Conservation (phyloP, 2,797 vertebrate genomes). For the Enteromius unitaeniatus region DNA sequence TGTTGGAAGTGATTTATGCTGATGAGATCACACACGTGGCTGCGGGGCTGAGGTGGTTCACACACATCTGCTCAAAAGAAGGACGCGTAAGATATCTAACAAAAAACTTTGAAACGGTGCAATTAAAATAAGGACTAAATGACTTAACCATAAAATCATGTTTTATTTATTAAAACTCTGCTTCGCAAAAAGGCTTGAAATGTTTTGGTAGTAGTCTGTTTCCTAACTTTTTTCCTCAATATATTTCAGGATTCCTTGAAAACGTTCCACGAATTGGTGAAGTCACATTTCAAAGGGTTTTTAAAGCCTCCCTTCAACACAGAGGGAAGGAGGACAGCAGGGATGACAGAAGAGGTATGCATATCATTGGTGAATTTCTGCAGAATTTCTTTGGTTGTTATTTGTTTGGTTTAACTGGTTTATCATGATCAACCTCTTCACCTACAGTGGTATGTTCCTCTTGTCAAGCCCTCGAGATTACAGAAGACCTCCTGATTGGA, state of each 20-base stretch:
- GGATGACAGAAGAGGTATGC: constrained; percentile 73
- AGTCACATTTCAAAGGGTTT: constrained; percentile 73
- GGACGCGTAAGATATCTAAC: constrained; percentile 56
- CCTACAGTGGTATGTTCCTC: constrained; percentile 72
- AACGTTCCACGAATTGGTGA: constrained; percentile 73
- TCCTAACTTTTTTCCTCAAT: neutral
- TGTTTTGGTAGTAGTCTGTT: neutral
- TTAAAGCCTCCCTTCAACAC: constrained; percentile 75
- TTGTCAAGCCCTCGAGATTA: constrained; percentile 69
- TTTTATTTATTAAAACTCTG: neutral
- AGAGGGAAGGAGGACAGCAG: constrained; percentile 70
- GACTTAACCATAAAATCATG: neutral
- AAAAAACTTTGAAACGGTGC: neutral
- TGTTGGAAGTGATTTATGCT: constrained; percentile 71
- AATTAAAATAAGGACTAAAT: neutral
- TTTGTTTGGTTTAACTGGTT: neutral
- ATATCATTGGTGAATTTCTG: neutral
- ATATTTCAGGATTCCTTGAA: constrained; percentile 67
- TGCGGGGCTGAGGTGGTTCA: constrained; percentile 74
- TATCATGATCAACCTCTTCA: constrained; percentile 6
- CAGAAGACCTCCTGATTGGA: constrained; percentile 36
- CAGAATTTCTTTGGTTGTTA: neutral
- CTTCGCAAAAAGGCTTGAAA: neutral
- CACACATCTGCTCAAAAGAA: constrained; percentile 70
- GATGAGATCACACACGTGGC: constrained; percentile 77